Percentiles rank a stretch among this genome's conserved stretches.
Conservation (phyloP, 1,140 invertebrate genomes). For the Rhynchophorus ferrugineus region DNA sequence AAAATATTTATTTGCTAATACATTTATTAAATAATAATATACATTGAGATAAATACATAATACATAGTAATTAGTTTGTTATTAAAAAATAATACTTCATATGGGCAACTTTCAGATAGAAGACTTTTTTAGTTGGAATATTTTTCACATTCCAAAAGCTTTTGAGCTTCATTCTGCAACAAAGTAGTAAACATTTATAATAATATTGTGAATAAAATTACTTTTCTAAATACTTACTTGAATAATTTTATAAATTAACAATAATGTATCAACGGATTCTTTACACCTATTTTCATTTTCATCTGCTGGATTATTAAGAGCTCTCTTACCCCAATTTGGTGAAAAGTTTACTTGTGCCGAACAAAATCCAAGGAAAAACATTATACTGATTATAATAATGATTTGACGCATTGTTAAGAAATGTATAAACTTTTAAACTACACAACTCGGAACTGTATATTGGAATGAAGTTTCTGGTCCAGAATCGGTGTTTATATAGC, state of each 20-base stretch:
- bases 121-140: conserved; percentile 22
- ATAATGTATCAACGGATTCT: conserved; percentile 33
- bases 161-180: conserved; percentile 36
- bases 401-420: conserved; percentile 9
- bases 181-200: conserved; percentile 19
- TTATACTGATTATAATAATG: neutral
- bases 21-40: neutral
- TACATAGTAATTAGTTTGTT: conserved; percentile 13
- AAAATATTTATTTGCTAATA: too few relatives aligned
- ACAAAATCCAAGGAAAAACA: conserved; percentile 25
- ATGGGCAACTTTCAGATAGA: neutral
- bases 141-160: conserved; percentile 33
- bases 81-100: conserved; percentile 16
- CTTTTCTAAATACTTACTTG: too few relatives aligned
- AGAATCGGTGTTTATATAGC: neutral
- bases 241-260: conserved; percentile 35
- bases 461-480: neutral
- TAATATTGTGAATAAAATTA: too few relatives aligned
- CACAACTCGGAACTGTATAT: neutral
- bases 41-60: neutral
- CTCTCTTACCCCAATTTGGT: conserved; percentile 34
- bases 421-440: neutral
- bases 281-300: conserved; percentile 30
- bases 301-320: conserved; percentile 18
- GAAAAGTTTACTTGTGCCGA: conserved; percentile 34